Base-by-base conservation (phyloP, 2,888 invertebrate genomes). In the Ligdia adustata region DNA sequence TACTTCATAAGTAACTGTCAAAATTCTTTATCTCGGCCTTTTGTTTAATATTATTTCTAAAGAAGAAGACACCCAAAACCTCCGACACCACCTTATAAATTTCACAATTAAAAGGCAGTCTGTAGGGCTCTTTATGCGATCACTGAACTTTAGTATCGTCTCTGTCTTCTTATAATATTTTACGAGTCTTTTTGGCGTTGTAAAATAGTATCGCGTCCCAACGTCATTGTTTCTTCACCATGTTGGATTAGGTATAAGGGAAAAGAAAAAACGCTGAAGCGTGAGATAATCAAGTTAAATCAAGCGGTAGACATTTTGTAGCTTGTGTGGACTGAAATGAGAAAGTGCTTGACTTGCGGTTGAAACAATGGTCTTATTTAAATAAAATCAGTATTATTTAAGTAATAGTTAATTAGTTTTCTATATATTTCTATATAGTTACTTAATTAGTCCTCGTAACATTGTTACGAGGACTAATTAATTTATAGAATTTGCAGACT, bases 31-130 rank as follows among this genome's bases (percentile, higher is more conserved):
- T 71, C 60, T 63, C 44, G 11, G 40, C 56, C 57, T 57, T 69
- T 75, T 66, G 60, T 69, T 56, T 67, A 70, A 78, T 69, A 62
- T 64, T 57, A 61, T 65, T 68, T 61, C 49, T 27, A 51, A 60
- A 57, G 44, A 53, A 58, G 18, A 26, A 20, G 12, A 38, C 20
- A 37, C 9, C 39, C 12, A 33, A 53, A 48, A 7, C 6, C 47
- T 16, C 22, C 22, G 37, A 40, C 27, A 39, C 29, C 9, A 29
- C 38, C 32, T 42, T 26, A 54, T 54, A 54, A 57, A 58, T 62
- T 55, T 37, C 34, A 43, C 38, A 55, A 59, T 57, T 51, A 60
- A 46, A 51, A 35, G 45, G 20, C 52, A 39, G 44, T 59, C 46
- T 38, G 27, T 40, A 44, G 48, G 39, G 47, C 44, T 55, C n/a